A percentile compares a stretch with the other conserved stretches of the same genome.
Evolutionary conservation across 2,888 invertebrate genomes (phyloP).

Genomic region (Chymomyza procnemis): DNA sequence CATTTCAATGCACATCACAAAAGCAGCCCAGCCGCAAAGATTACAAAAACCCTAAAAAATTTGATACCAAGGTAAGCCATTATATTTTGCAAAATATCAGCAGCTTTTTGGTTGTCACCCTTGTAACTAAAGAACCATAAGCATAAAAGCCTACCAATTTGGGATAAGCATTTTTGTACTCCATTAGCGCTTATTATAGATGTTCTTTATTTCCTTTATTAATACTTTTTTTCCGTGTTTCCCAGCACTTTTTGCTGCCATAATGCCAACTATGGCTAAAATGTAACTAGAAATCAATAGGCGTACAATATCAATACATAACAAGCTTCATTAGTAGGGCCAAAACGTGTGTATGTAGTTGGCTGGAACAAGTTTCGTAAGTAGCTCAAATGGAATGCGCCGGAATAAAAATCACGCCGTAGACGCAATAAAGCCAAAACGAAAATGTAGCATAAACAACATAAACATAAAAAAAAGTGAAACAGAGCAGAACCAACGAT

Average conservation of each 20-base stretch:
- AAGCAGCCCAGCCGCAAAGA: no score
- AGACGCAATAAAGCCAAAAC: constrained; percentile 54
- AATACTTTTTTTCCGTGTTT: neutral
- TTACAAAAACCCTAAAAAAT: no score
- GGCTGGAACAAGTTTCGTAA: neutral
- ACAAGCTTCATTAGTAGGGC: neutral
- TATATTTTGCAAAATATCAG: neutral
- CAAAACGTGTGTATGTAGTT: neutral
- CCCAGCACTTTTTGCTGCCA: neutral
- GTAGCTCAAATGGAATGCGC: neutral
- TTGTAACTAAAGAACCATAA: neutral
- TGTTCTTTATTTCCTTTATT: neutral
- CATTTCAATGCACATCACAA: no score
- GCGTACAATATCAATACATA: constrained; percentile 25
- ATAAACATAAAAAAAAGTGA: constrained; percentile 29
- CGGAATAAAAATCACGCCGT: constrained; percentile 47
- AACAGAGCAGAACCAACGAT: constrained; percentile 37
- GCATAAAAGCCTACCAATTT: neutral
- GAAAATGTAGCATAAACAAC: constrained; percentile 36
- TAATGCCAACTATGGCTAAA: constrained; percentile 5
- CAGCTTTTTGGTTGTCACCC: neutral
- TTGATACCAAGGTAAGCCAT: neutral
- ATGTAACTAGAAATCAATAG: constrained; percentile 55
- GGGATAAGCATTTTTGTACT: neutral
- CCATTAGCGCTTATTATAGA: neutral